Evolutionary conservation across 2,113 vertebrate genomes (phyloP).

Genomic region (Gobius niger): DNA sequence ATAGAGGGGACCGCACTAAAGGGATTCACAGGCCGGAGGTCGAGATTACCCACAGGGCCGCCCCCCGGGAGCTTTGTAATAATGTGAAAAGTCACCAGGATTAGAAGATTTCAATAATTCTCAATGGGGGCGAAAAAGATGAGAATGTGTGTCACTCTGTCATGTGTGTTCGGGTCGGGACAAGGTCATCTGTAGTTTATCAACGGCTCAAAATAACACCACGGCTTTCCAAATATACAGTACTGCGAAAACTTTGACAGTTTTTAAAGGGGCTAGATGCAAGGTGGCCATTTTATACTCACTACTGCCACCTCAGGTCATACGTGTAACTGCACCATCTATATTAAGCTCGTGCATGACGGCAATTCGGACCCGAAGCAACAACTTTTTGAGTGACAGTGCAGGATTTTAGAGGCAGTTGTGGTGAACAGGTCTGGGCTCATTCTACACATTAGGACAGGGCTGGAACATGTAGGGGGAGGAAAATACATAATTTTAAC

Average conservation of each 20-base stretch:
- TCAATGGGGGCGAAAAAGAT: conserved; percentile 23
- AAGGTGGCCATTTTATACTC: no score
- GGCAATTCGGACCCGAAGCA: no score
- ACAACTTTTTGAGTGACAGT: no score
- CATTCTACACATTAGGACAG: no score
- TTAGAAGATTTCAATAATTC: conserved; percentile 49
- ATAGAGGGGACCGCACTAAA: conserved; percentile 15
- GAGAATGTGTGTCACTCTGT: conserved; percentile 39
- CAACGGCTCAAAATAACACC: conserved; percentile 31
- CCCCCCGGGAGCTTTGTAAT: conserved; percentile 37
- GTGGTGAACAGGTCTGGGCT: no score
- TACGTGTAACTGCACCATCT: no score
- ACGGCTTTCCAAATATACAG: conserved; percentile 25
- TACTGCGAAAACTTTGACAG: background rate
- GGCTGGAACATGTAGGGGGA: no score
- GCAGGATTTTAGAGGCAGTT: no score
- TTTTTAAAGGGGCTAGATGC: no score
- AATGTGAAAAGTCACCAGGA: conserved; percentile 39
- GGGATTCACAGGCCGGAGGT: conserved; percentile 23
- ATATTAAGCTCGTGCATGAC: no score
- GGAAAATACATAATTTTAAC: no score
- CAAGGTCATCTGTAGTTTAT: conserved; percentile 35
- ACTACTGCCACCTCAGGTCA: no score
- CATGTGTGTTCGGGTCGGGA: conserved; percentile 28
- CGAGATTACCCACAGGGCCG: conserved; percentile 38